phyloP scores from a whole-genome alignment of 2,888 invertebrate genomes.

The Mesopsocus fuscifrons region DNA sequence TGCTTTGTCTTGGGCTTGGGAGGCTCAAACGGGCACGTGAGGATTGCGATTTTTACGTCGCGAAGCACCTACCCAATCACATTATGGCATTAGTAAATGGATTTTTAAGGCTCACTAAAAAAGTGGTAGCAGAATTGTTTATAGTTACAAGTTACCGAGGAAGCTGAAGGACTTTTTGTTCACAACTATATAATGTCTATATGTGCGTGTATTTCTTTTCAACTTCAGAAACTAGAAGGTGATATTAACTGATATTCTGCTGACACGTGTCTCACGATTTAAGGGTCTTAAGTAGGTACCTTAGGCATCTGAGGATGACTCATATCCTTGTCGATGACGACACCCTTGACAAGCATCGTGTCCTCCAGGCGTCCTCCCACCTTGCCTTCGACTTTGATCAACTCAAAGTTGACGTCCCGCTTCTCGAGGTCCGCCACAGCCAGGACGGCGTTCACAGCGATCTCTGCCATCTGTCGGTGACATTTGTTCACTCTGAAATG shows the following conservation, averaged over 20 bases:
- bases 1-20: slow-evolving; percentile 99
- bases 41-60: slow-evolving; percentile 87
- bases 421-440: slow-evolving; percentile 88
- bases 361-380: slow-evolving; percentile 95
- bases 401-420: slow-evolving; percentile 94
- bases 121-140: slow-evolving; percentile 4
- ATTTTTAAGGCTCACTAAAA: too few relatives aligned
- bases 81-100: too few relatives aligned
- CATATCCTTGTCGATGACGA: slow-evolving; percentile 96
- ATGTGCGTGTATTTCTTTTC: too few relatives aligned
- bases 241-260: too few relatives aligned
- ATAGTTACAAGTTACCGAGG: too few relatives aligned
- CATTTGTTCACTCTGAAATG: slow-evolving; percentile 71
- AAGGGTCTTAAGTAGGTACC: too few relatives aligned
- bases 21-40: slow-evolving; percentile 99
- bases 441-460: slow-evolving; percentile 92
- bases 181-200: too few relatives aligned
- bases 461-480: slow-evolving; percentile 94
- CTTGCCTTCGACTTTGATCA: slow-evolving; percentile 97
- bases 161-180: too few relatives aligned
- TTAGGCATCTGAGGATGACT: slow-evolving; percentile 99
- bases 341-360: slow-evolving; percentile 87
- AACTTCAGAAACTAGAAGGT: too few relatives aligned
- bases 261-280: slow-evolving; percentile 11
- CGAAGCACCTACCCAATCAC: slow-evolving; percentile 37